phyloP scores from a whole-genome alignment of 2,888 invertebrate species.

The Psylliodes chrysocephalus region DNA sequence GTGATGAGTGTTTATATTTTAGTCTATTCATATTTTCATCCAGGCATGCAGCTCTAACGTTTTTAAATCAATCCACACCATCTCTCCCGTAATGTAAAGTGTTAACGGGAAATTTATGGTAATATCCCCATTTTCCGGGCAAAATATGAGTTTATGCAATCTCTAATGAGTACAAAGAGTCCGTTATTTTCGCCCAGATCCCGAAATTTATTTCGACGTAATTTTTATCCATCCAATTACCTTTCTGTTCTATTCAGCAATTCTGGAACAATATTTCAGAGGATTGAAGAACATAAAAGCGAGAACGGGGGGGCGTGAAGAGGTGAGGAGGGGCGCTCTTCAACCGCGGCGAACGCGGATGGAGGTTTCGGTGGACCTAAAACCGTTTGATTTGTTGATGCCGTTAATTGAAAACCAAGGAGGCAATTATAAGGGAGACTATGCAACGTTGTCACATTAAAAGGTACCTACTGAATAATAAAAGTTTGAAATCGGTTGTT shows the following conservation, averaged over 20 bases:
- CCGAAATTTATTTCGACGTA: conserved; percentile 48
- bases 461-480: too few species aligned
- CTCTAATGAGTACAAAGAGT: conserved; percentile 38
- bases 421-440: conserved; percentile 63
- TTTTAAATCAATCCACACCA: conserved; percentile 17
- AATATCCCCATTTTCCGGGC: conserved; percentile 27
- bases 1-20: too few species aligned
- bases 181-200: conserved; percentile 39
- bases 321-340: conserved; percentile 20
- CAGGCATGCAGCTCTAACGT: not conserved
- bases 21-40: not conserved
- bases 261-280: conserved; percentile 64
- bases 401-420: conserved; percentile 67
- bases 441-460: too few species aligned
- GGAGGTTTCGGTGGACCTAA: conserved; percentile 55
- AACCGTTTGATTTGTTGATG: conserved; percentile 67
- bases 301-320: conserved; percentile 39
- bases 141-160: conserved; percentile 33
- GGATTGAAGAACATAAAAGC: conserved; percentile 64
- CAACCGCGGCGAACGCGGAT: conserved; percentile 49
- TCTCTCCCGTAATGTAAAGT: conserved; percentile 21
- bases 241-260: conserved; percentile 63
- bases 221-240: conserved; percentile 64
- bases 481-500: too few species aligned
- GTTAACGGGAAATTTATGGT: conserved; percentile 29